A percentile compares a stretch with the other conserved stretches of the same genome.
These are phyloP conservation scores for Chrysomela aeneicollis DNA, from an alignment of 2,888 invertebrate genomes.

Conservation along the genomic window DNA sequence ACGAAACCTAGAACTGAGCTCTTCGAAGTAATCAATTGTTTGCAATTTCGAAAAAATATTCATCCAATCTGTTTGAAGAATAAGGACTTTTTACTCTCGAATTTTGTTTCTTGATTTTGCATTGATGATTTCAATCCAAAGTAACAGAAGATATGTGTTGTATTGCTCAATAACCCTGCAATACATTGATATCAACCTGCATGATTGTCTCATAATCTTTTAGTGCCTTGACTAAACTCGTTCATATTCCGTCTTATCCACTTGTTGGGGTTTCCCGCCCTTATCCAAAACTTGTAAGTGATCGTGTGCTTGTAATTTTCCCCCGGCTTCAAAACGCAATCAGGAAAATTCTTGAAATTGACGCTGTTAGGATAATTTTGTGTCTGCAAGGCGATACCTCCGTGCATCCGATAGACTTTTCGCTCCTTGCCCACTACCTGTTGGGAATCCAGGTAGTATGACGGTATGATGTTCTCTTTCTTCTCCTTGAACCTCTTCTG, in stretches of 20 bases:
- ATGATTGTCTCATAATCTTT: not conserved
- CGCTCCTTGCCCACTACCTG: conserved; percentile 72
- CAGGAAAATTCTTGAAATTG: conserved; percentile 80
- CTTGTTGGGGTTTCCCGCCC: conserved; percentile 51
- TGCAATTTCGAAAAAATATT: too few relatives aligned
- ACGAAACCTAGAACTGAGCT: too few relatives aligned
- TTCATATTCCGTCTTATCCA: conserved; percentile 50
- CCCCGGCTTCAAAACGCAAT: conserved; percentile 73
- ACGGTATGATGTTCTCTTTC: conserved; percentile 36
- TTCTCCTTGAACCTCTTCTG: not conserved
- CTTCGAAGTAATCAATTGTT: too few relatives aligned
- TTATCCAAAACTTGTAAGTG: conserved; percentile 75
- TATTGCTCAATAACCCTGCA: too few relatives aligned
- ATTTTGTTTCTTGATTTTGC: too few relatives aligned
- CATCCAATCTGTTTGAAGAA: too few relatives aligned
- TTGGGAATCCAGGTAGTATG: conserved; percentile 36
- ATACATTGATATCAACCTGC: too few relatives aligned
- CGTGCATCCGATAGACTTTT: conserved; percentile 65
- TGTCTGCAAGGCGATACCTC: conserved; percentile 85
- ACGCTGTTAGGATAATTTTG: conserved; percentile 91
- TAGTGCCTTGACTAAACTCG: conserved; percentile 15
- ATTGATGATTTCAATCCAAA: too few relatives aligned
- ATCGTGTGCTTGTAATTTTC: conserved; percentile 75
- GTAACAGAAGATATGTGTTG: too few relatives aligned
- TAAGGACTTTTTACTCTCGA: too few relatives aligned